Evolutionary conservation across 2,888 invertebrate species (phyloP), one percentile per base, ranked within the genome.

Genomic region (Eremobia ochroleuca): DNA sequence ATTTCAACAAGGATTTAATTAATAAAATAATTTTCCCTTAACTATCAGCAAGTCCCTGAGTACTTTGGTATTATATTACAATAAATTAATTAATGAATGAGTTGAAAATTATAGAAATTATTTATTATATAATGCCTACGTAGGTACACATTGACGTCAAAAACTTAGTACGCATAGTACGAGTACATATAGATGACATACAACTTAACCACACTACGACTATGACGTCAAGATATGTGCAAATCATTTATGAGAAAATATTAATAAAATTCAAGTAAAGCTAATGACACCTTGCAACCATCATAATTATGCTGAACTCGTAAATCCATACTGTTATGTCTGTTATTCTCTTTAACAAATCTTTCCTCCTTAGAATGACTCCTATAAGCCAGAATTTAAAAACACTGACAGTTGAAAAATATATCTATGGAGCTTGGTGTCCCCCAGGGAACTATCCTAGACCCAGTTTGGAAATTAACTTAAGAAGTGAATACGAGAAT

Each of bases 401-500:
- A 28, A 43, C 18, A 34, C 13, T 49, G 9, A 15, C 8, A 34
- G 8, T 49, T 37, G 4, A 31, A 31, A 58, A 40, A 40, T 49
- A 4, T 0, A 34, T 43, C 25, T 28, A 18, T 49, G 1, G 4
- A 15, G 0, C 4, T 55, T 61, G 71, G 83, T 18, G 83, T 85
- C 37, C 64, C 64, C 0, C 65, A 65, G 46, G 86, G 83, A 28
- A n/a, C 34, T 28, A 85, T 76, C 4, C 68, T 86, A 28, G 49
- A 13, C 4, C 77, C 77, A 64, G n/a, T 34, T 46, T 3, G 1
- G 2, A 40, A 28, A n/a, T 49, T 31, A 49, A 58, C 4, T 0
- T 55, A 9, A 40, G 31, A 34, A 46, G 13, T 25, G n/a, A 66
- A 21, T 28, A 31, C 8, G 2, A 58, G 25, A 40, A 34, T 49